Percentiles rank a stretch among this genome's conserved stretches.
Conservation (phyloP, 2,113 vertebrate genomes). For the Neogobius melanostomus region DNA sequence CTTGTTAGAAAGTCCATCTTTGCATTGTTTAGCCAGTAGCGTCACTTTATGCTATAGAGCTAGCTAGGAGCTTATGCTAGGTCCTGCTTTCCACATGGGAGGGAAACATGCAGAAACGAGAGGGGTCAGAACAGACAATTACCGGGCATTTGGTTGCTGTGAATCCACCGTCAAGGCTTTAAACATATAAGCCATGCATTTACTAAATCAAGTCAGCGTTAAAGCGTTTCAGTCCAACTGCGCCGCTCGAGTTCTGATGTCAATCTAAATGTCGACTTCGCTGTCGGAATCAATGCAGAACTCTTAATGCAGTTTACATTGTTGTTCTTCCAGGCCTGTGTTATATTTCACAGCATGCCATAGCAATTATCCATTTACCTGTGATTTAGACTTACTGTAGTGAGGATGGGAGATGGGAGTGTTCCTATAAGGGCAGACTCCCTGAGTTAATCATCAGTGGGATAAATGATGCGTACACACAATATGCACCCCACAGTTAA, state of each 20-base stretch:
- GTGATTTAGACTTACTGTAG: constrained; percentile 1
- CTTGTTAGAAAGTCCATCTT: too few relatives aligned
- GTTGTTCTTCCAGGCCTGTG: not conserved
- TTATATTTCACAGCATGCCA: not conserved
- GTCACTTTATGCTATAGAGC: too few relatives aligned
- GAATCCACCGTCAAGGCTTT: too few relatives aligned
- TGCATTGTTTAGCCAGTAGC: too few relatives aligned
- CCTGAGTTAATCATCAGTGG: not conserved
- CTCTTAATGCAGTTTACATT: not conserved
- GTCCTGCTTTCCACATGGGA: too few relatives aligned
- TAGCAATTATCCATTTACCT: constrained; percentile 2
- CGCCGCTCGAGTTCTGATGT: not conserved
- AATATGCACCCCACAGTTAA: not conserved
- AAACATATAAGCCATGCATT: not conserved
- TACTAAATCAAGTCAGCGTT: not conserved
- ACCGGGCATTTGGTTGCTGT: too few relatives aligned
- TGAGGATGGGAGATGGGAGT: not conserved
- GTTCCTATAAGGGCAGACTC: not conserved
- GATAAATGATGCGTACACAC: not conserved
- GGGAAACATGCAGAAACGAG: too few relatives aligned
- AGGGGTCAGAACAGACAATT: too few relatives aligned
- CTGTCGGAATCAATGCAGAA: not conserved
- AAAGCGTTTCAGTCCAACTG: not conserved
- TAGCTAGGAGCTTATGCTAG: too few relatives aligned
- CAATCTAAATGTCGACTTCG: not conserved